These are phyloP conservation scores for Cabera pusaria DNA, from an alignment of 2,888 invertebrate species.

Conservation along the genomic window DNA sequence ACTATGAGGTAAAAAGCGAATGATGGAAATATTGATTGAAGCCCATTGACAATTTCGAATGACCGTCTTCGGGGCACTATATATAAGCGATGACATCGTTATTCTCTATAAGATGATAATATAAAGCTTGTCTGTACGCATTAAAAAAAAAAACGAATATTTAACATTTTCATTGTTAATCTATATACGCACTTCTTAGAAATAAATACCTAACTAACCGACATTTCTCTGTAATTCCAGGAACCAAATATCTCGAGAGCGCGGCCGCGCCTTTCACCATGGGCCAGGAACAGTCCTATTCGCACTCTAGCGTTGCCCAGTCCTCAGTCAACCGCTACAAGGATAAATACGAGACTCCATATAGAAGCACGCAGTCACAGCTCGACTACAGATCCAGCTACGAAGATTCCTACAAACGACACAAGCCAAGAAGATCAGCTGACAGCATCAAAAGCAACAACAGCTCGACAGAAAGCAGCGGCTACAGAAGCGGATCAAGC, in stretches of 20 bases:
- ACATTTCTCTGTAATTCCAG: conserved; percentile 51
- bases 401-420: conserved; percentile 58
- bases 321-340: conserved; percentile 58
- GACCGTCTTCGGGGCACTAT: too few species aligned
- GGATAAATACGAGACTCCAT: conserved; percentile 62
- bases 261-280: conserved; percentile 59
- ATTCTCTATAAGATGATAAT: too few species aligned
- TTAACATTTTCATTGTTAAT: too few species aligned
- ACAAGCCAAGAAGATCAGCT: conserved; percentile 61
- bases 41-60: too few species aligned
- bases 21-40: too few species aligned
- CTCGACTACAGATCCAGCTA: conserved; percentile 52
- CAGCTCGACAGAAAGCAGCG: conserved; percentile 74
- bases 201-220: conserved; percentile 6
- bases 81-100: too few species aligned
- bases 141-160: too few species aligned
- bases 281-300: conserved; percentile 77
- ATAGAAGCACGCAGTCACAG: conserved; percentile 40
- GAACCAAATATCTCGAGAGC: conserved; percentile 49
- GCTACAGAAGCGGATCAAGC: conserved; percentile 74
- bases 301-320: conserved; percentile 55
- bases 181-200: too few species aligned
- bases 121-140: too few species aligned
- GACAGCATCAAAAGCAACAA: conserved; percentile 75
- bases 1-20: too few species aligned